phyloP scores from a whole-genome alignment of 2,888 invertebrate species.

The Escarpia spicata region DNA sequence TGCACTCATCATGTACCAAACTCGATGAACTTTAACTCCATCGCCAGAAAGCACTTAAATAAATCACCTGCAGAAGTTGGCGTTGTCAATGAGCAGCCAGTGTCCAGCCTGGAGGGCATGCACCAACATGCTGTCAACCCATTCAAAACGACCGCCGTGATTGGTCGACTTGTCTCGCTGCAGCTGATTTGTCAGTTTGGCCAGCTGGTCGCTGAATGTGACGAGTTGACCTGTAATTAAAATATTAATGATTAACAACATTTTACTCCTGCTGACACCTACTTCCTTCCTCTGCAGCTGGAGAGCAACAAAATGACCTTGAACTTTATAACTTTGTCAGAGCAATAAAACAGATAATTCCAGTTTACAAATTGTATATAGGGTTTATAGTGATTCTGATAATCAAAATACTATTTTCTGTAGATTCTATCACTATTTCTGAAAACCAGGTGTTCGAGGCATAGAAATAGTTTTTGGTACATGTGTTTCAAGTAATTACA shows the following conservation, averaged over 20 bases:
- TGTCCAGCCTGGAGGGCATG: constrained; percentile 64
- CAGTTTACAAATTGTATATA: too few species aligned
- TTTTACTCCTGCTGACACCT: background rate
- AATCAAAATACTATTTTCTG: too few species aligned
- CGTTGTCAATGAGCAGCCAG: constrained; percentile 75
- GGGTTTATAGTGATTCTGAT: too few species aligned
- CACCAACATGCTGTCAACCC: constrained; percentile 68
- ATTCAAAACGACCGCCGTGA: constrained; percentile 65
- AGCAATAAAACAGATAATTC: too few species aligned
- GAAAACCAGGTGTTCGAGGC: too few species aligned
- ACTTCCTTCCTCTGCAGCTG: background rate
- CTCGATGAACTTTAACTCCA: background rate
- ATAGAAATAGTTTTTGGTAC: too few species aligned
- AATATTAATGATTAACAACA: background rate
- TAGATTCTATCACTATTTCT: too few species aligned
- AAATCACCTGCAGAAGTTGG: constrained; percentile 82
- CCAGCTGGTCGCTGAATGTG: background rate
- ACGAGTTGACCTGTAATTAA: background rate
- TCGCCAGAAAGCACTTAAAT: background rate
- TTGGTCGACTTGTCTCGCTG: constrained; percentile 24
- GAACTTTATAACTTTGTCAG: background rate
- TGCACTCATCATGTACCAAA: background rate
- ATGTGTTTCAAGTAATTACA: too few species aligned
- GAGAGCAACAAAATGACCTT: background rate
- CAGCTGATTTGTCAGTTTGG: background rate